Evolutionary conservation across 2,888 invertebrate genomes (phyloP).

Genomic region (Cephus pygmeus): DNA sequence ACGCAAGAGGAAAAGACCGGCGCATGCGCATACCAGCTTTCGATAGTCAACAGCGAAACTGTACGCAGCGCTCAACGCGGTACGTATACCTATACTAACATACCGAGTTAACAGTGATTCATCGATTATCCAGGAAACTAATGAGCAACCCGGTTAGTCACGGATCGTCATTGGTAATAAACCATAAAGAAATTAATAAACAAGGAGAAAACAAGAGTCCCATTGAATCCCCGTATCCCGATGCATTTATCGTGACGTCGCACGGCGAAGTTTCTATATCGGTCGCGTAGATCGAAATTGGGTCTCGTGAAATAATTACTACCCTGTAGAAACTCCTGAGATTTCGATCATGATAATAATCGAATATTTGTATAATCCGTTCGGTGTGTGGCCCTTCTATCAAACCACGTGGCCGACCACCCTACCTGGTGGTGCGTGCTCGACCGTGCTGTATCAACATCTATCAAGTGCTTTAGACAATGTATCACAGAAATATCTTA

Average conservation of each 20-base stretch:
- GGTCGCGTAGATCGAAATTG: not conserved
- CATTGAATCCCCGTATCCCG: not conserved
- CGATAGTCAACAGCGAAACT: not conserved
- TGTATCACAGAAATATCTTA: slow-evolving; percentile 19
- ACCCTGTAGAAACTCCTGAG: not conserved
- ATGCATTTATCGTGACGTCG: not conserved
- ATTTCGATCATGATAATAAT: not conserved
- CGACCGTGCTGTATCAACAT: not conserved
- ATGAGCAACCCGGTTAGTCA: slow-evolving; percentile 29
- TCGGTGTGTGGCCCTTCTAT: slow-evolving; percentile 7
- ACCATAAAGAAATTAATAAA: not conserved
- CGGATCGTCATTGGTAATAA: not conserved
- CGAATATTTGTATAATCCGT: not conserved
- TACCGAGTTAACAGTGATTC: slow-evolving; percentile 22
- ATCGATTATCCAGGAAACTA: slow-evolving; percentile 35
- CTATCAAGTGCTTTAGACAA: slow-evolving; percentile 15
- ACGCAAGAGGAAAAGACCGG: not conserved
- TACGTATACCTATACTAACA: not conserved
- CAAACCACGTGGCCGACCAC: not conserved
- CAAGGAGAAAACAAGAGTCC: not conserved
- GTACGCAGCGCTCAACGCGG: not conserved
- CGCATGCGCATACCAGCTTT: not conserved
- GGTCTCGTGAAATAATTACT: not conserved
- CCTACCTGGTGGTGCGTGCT: not conserved
- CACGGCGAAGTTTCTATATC: not conserved